Base-by-base conservation (phyloP, 1,140 invertebrate genomes). In the Colletes latitarsis region DNA sequence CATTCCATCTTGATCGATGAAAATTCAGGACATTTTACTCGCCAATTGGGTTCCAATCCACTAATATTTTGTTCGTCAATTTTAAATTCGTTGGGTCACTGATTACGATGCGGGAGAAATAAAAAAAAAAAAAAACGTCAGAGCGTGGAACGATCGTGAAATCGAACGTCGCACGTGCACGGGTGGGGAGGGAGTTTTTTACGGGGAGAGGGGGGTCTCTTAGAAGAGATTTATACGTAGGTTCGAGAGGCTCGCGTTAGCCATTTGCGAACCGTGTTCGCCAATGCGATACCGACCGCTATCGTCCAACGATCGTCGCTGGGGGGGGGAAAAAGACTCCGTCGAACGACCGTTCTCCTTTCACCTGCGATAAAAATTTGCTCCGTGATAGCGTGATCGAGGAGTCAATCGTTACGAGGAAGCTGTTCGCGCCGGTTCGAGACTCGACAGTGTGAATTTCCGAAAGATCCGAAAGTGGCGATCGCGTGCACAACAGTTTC, bases 181-280 rank as follows among this genome's bases (percentile, higher is more conserved):
- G 41, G 64, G 57, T 41, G 41, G 30, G 43, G 70, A 57, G 68
- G 68, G 57, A 71, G 49, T 82, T 85, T 85, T 85, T 41, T 0
- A 58, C 63, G 49, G 79, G 69, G 72, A 72, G 72, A 69, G 77
- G 77, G 58, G 46, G 69, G 58, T 41, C 78, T 77, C 73, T 70
- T 81, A 63, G 49, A 58, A 79, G 57, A 79, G 72, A 82, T 79
- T 86, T 85, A 85, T 86, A 85, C 77, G 72, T 85, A 86, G 66
- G 79, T 55, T 77, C 55, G 58, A 63, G 53, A 55, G 60, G 72
- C 77, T 64, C n/a, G 43, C 15, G 53, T 67, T 43, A 58, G 30
- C 71, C 55, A 77, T 75, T 67, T 77, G 60, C 75, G 69, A 85
- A 55, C 63, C 60, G 79, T 17, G 74, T 82, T 69, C 62, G 53